Percentiles rank a stretch among this genome's conserved stretches.
phyloP scores from a whole-genome alignment of 2,888 invertebrate genomes.

The Stegophylla sp. region DNA sequence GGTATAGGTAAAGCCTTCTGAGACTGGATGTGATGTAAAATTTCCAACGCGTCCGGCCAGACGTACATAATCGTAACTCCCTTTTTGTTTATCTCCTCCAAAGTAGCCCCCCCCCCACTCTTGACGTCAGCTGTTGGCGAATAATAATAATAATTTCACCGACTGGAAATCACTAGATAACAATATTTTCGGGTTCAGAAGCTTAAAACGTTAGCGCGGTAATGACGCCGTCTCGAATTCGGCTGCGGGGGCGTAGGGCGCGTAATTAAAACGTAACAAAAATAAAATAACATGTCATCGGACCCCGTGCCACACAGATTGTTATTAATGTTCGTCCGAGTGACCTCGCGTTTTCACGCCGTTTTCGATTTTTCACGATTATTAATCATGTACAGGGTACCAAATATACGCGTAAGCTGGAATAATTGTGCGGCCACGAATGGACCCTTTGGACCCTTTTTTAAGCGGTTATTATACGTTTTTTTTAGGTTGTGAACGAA shows the following conservation, averaged over 20 bases:
- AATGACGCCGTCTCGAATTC: background rate
- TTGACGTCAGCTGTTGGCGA: background rate
- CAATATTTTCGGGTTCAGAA: constrained; percentile 30
- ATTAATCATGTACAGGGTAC: too few species aligned
- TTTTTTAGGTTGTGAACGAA: too few species aligned
- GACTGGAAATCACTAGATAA: constrained; percentile 47
- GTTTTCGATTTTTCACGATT: background rate
- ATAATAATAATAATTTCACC: constrained; percentile 42
- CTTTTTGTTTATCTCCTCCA: constrained; percentile 37
- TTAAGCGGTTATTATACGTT: background rate
- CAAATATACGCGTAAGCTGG: background rate
- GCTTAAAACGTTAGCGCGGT: constrained; percentile 7
- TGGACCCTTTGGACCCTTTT: background rate
- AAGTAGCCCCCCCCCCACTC: constrained; percentile 5
- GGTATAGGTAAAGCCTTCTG: too few species aligned
- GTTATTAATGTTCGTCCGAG: background rate
- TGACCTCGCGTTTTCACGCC: background rate
- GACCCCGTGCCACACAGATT: constrained; percentile 31
- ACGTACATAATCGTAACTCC: constrained; percentile 24
- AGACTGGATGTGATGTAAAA: background rate
- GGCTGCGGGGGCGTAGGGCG: background rate
- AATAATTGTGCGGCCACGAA: background rate
- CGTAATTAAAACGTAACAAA: constrained; percentile 7
- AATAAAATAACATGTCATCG: constrained; percentile 26
- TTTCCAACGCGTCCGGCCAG: constrained; percentile 25